Evolutionary conservation across 1,140 invertebrate genomes (phyloP).

Genomic region (Neodiprion virginianus): DNA sequence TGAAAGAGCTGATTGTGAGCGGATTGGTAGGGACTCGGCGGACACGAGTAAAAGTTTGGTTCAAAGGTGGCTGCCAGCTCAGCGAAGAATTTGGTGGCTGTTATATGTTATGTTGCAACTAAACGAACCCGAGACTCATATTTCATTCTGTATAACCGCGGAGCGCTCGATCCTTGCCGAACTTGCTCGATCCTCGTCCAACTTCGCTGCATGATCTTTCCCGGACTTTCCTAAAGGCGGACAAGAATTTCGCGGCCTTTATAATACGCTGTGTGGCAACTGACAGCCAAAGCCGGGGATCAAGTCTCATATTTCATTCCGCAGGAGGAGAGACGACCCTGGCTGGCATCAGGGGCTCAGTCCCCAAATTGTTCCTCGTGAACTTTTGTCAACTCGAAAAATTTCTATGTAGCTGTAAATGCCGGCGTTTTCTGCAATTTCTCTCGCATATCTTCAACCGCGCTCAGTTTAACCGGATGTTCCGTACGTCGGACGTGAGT

Average conservation of each 20-base stretch:
- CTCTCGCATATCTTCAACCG: no score
- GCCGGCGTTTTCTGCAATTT: no score
- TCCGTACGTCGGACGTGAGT: no score
- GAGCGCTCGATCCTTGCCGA: neutral
- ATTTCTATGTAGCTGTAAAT: no score
- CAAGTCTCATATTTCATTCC: neutral
- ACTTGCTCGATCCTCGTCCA: neutral
- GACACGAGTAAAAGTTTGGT: constrained; percentile 7
- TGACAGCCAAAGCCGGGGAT: neutral
- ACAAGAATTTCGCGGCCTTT: neutral
- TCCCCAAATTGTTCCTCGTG: no score
- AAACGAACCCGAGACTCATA: constrained; percentile 4
- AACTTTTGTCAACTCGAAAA: no score
- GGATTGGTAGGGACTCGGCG: neutral
- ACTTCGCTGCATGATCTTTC: neutral
- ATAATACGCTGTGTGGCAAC: neutral
- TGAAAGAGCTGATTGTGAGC: constrained; percentile 2
- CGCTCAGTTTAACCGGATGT: no score
- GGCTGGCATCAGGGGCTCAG: no score
- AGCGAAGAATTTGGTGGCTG: constrained; percentile 1
- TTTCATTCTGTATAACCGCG: neutral
- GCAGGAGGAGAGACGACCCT: neutral
- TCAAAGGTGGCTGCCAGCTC: neutral
- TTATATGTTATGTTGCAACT: constrained; percentile 7
- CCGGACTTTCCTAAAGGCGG: neutral